A percentile compares a stretch with the other conserved stretches of the same genome.
phyloP scores from a whole-genome alignment of 2,888 invertebrate genomes.

The Acronicta psi region DNA sequence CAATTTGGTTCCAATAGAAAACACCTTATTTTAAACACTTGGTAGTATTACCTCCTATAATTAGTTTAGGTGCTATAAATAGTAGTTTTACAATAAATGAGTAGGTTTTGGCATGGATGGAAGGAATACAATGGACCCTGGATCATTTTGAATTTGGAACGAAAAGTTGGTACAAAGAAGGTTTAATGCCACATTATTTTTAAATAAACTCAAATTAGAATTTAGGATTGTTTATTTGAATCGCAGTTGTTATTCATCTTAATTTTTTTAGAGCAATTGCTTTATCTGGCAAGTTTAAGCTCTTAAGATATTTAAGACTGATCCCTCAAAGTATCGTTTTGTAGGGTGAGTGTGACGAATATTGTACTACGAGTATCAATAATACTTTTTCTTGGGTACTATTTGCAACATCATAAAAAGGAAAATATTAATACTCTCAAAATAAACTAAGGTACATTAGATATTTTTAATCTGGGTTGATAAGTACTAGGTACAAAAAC shows the following conservation, averaged over 20 bases:
- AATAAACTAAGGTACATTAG: constrained; percentile 6
- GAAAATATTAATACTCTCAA: too few species aligned
- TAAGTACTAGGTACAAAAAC: constrained; percentile 1
- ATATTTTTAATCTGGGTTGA: constrained; percentile 4
- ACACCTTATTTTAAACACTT: constrained; percentile 10
- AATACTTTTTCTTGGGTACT: too few species aligned
- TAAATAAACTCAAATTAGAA: constrained; percentile 13
- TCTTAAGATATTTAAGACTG: too few species aligned
- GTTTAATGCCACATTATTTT: constrained; percentile 7
- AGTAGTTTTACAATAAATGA: constrained; percentile 41
- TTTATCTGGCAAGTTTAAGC: too few species aligned
- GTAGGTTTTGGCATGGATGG: constrained; percentile 61
- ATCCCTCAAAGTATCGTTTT: too few species aligned
- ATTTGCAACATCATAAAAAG: not conserved
- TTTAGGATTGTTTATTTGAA: constrained; percentile 15
- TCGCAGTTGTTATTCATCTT: too few species aligned
- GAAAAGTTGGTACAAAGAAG: constrained; percentile 9
- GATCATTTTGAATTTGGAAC: constrained; percentile 48
- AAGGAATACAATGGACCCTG: constrained; percentile 75
- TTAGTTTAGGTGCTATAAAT: constrained; percentile 45
- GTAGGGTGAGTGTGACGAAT: too few species aligned
- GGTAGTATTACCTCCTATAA: constrained; percentile 31
- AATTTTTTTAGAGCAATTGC: too few species aligned
- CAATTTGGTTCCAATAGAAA: constrained; percentile 12
- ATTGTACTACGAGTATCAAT: too few species aligned